Evolutionary conservation across 2,113 vertebrate species (phyloP), one percentile per base, ranked within the genome.

Genomic region (Gallinago jamesoni): DNA sequence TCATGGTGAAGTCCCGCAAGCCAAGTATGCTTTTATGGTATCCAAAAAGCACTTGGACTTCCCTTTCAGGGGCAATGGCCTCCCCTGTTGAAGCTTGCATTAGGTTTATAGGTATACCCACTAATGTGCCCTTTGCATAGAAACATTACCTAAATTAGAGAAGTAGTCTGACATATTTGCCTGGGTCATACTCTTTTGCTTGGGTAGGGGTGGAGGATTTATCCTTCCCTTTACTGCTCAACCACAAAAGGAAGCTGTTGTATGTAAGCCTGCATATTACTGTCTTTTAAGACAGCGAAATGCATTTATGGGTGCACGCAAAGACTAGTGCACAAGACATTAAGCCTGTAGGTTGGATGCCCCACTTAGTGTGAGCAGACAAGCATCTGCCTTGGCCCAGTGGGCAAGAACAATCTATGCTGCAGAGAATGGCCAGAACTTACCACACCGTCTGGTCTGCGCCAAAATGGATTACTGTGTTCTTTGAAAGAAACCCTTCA

Each of bases 381-480:
- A 23, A 76, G 45, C 57, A 67, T 23, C 14, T 55, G 57, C 52
- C 39, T 74, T 57, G 79, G 47, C 33, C 25, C 33, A 47, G 31
- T 0, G 1, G 18, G 43, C n/a, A 47, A 68, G 59, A 60, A 20
- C 57, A 55, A 27, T 2, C 3, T 45, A 28, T 4, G 3, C 37
- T 57, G 37, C 21, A 56, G 60, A 82, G 52, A 90, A 80, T 3
- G 33, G 48, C 31, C 31, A 48, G 57, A 75, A 39, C 31, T 72
- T 56, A 48, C 19, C 3, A 1, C 2, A 8, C 41, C 0, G 2
- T 31, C 47, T 74, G 59, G 33, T 68, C 27, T 3, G 3, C 69
- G 53, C 53, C 72, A 77, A 64, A 48, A 74, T 41, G 21, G 31
- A 35, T 74, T n/a, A 78, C 39, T 28, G 41, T 33, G 24, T 74